Evolutionary conservation across 2,113 vertebrate species (phyloP).

Genomic region (Psophia crepitans): DNA sequence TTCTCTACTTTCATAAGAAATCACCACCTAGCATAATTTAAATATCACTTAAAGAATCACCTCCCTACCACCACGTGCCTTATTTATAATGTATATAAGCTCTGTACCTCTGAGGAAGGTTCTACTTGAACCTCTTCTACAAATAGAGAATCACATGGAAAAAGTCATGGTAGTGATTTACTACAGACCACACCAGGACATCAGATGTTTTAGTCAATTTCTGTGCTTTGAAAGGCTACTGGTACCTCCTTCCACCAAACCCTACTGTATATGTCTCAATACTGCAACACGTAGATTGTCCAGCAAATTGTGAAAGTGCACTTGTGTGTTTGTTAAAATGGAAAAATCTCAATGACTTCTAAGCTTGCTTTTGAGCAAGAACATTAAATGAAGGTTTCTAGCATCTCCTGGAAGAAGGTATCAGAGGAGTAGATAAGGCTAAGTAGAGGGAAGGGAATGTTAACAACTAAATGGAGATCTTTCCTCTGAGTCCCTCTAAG

Average conservation of each 20-base stretch:
- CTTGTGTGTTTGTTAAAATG: background rate
- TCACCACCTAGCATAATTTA: background rate
- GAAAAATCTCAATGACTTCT: background rate
- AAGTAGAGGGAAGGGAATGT: background rate
- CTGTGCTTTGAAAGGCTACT: background rate
- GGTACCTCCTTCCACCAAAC: background rate
- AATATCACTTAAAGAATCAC: background rate
- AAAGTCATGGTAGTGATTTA: background rate
- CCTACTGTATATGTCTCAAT: background rate
- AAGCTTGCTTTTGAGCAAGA: background rate
- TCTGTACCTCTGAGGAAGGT: background rate
- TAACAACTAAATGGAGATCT: background rate
- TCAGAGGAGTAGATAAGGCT: background rate
- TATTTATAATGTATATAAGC: background rate
- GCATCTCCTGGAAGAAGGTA: background rate
- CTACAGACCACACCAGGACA: background rate
- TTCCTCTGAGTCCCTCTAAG: background rate
- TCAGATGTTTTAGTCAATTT: background rate
- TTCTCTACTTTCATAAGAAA: background rate
- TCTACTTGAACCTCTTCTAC: background rate
- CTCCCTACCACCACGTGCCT: background rate
- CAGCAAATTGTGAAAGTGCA: background rate
- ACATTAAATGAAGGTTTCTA: background rate
- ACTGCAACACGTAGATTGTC: background rate
- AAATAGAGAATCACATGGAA: background rate